These are phyloP conservation scores for Ailuropoda melanoleuca DNA, from an alignment of 2,113 vertebrate genomes.

Conservation along the genomic window DNA sequence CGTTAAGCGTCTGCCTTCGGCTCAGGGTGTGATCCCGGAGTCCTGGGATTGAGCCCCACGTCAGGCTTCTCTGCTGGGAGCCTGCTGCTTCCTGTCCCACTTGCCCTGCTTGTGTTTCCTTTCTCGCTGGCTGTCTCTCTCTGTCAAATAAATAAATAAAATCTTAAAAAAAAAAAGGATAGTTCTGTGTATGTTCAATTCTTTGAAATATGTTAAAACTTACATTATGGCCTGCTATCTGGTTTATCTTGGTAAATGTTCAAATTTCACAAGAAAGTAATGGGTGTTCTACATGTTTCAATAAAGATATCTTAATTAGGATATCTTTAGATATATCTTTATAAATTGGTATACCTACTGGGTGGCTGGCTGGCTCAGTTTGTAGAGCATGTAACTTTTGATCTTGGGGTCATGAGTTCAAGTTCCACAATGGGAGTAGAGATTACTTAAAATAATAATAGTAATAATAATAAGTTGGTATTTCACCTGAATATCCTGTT, in stretches of 20 bases:
- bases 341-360: background rate
- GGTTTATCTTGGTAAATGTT: background rate
- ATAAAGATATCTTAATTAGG: background rate
- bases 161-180: too few relatives aligned
- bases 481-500: background rate
- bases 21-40: too few relatives aligned
- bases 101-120: too few relatives aligned
- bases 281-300: background rate
- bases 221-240: background rate
- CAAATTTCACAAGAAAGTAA: background rate
- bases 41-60: too few relatives aligned
- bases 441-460: background rate
- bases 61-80: too few relatives aligned
- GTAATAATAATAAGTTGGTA: background rate
- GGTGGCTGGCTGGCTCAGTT: background rate
- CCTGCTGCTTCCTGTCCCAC: too few relatives aligned
- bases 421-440: background rate
- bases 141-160: too few relatives aligned
- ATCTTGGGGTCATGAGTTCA: background rate
- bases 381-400: background rate
- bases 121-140: too few relatives aligned
- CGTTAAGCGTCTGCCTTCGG: too few relatives aligned
- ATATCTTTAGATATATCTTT: background rate
- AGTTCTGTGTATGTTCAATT: background rate
- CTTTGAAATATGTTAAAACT: background rate